phyloP scores from a whole-genome alignment of 2,113 vertebrate genomes.

The Clupea harengus region DNA sequence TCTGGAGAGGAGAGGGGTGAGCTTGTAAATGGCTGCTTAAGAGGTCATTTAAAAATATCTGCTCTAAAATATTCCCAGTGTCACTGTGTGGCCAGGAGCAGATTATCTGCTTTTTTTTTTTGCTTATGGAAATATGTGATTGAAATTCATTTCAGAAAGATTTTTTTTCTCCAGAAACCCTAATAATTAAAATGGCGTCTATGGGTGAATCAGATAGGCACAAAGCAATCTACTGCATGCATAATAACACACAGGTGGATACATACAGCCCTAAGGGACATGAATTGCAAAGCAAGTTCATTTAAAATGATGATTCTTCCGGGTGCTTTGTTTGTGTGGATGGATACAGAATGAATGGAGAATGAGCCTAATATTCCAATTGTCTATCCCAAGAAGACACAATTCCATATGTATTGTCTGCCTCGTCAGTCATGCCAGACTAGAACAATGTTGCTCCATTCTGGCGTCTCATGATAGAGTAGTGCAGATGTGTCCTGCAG shows the following conservation, averaged over 20 bases:
- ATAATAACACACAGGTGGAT: constrained; percentile 10
- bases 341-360: background rate
- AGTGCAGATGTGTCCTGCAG: background rate
- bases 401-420: background rate
- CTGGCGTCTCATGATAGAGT: background rate
- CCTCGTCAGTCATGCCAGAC: background rate
- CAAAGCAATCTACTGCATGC: constrained; percentile 11
- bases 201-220: background rate
- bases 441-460: constrained; percentile 4
- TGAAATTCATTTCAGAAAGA: background rate
- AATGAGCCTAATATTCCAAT: constrained; percentile 6
- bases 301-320: constrained; percentile 9
- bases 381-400: constrained; percentile 1
- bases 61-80: background rate
- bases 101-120: background rate
- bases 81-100: background rate
- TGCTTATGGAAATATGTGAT: background rate
- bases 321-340: background rate
- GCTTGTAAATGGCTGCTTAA: constrained; percentile 26
- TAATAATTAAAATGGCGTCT: background rate
- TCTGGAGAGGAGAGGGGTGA: background rate
- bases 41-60: constrained; percentile 34
- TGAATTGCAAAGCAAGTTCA: constrained; percentile 16
- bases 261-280: background rate
- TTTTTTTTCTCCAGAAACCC: background rate